phyloP scores from a whole-genome alignment of 2,888 invertebrate species.

The Adelphocoris suturalis region DNA sequence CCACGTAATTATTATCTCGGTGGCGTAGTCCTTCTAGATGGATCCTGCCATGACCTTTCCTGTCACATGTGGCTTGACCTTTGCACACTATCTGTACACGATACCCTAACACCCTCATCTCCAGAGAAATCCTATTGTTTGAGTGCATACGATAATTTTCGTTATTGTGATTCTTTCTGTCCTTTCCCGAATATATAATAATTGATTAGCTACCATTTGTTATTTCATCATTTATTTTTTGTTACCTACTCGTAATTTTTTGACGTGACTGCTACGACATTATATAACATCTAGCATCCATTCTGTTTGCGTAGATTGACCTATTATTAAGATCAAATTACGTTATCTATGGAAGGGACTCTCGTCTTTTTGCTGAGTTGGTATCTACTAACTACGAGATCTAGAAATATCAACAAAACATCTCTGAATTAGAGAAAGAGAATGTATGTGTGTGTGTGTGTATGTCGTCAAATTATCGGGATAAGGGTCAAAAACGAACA shows the following conservation, averaged over 20 bases:
- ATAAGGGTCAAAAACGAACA: too few species aligned
- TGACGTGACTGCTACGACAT: not conserved
- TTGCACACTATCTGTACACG: not conserved
- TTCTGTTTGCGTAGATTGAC: not conserved
- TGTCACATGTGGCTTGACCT: not conserved
- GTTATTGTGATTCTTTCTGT: too few species aligned
- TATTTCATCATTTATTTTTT: not conserved
- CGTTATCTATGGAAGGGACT: not conserved
- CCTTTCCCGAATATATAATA: not conserved
- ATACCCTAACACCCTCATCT: not conserved
- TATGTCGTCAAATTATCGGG: too few species aligned
- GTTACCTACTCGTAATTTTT: not conserved
- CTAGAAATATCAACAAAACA: too few species aligned
- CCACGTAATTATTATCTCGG: not conserved
- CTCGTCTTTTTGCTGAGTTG: not conserved
- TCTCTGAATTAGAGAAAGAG: too few species aligned
- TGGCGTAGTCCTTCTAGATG: not conserved
- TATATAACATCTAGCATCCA: not conserved
- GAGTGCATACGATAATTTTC: not conserved
- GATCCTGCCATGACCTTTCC: slow-evolving; percentile 5
- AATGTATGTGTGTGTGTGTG: too few species aligned
- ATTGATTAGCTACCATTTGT: not conserved
- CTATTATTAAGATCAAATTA: not conserved
- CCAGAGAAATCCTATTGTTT: not conserved
- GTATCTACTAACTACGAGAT: not conserved